phyloP scores from a whole-genome alignment of 2,797 vertebrate genomes.

The Hirundo rustica region DNA sequence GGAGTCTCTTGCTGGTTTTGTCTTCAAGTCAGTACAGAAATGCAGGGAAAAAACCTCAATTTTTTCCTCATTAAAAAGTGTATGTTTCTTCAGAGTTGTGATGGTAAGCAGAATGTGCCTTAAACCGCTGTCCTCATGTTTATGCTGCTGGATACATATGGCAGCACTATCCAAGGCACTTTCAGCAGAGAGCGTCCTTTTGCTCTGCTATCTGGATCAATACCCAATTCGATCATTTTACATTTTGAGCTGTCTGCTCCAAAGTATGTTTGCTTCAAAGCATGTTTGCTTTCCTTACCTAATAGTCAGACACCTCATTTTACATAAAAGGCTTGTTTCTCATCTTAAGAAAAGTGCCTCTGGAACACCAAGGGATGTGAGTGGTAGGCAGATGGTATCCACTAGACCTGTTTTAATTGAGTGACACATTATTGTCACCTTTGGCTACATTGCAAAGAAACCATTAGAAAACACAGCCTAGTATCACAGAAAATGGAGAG shows the following conservation, averaged over 20 bases:
- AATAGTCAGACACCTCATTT: not conserved
- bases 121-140: accelerated
- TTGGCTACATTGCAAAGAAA: not conserved
- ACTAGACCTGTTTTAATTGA: not conserved
- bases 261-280: not conserved
- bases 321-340: not conserved
- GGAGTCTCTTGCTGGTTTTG: no score
- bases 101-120: not conserved
- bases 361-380: not conserved
- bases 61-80: not conserved
- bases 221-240: not conserved
- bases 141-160: accelerated
- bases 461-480: not conserved
- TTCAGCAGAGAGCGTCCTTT: not conserved
- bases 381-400: not conserved
- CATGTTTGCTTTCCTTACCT: accelerated
- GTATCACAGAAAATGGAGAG: not conserved
- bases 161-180: not conserved
- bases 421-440: not conserved
- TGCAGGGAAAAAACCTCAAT: accelerated
- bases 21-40: no score
- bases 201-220: not conserved
- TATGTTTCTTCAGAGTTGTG: not conserved
- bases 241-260: not conserved
- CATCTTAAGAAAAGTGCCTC: not conserved